Percentiles rank a stretch among this genome's conserved stretches.
Evolutionary conservation across 2,797 vertebrate genomes (phyloP).

Genomic region (Gephyroberyx darwinii): DNA sequence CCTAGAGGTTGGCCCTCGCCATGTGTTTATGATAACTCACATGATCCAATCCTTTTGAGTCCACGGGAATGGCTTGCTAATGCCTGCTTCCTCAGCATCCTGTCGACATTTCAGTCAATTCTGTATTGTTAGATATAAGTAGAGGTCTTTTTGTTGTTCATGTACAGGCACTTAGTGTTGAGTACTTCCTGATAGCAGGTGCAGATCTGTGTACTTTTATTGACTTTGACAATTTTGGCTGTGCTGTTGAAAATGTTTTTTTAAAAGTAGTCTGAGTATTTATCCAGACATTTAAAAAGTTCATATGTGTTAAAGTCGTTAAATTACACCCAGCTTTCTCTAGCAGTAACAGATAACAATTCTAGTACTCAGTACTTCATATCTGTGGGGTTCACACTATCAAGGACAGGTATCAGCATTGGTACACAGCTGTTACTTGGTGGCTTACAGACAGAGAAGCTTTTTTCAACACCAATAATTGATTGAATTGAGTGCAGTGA

Average conservation of each 20-base stretch:
- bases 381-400: not conserved
- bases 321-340: too few relatives aligned
- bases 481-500: slow-evolving; percentile 1
- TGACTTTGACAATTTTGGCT: not conserved
- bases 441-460: not conserved
- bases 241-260: too few relatives aligned
- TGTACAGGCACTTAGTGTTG: not conserved
- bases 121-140: too few relatives aligned
- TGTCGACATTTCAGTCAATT: not conserved
- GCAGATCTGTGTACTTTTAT: not conserved
- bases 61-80: not conserved
- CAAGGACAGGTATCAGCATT: not conserved
- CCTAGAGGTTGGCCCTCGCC: not conserved
- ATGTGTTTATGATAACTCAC: not conserved
- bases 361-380: not conserved
- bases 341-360: not conserved
- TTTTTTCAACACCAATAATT: not conserved
- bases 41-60: not conserved
- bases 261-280: too few relatives aligned
- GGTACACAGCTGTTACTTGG: not conserved
- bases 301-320: too few relatives aligned
- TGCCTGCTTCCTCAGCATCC: not conserved
- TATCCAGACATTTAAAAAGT: too few relatives aligned
- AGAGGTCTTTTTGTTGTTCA: too few relatives aligned
- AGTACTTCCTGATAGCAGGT: too few relatives aligned